Evolutionary conservation across 2,797 vertebrate species (phyloP), one percentile per base, ranked within the genome.

Genomic region (Alcedo quadribrachys): DNA sequence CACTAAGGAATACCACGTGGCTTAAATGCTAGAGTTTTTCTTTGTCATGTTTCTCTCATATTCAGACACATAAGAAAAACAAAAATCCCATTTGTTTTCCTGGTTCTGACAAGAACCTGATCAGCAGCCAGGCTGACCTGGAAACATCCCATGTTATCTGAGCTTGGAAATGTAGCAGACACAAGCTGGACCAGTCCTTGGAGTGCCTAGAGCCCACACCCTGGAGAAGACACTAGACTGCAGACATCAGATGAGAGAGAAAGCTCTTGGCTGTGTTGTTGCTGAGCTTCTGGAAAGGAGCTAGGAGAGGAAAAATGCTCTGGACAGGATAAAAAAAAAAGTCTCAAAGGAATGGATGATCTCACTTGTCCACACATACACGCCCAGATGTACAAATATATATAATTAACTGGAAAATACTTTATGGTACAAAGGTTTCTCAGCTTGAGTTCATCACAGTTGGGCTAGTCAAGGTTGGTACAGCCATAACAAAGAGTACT

Each of bases 351-450:
- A 93, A 93, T 78, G 86, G 91, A 95, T 96, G 96, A 96, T 93
- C 93, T 96, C 94, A 96, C 78, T 93, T 91, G 81, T 96, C 89
- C 87, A 92, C 81, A 92, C 61, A 85, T 54, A 94, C 95, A 90
- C 91, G 1, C 91, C 81, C 85, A 87, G 86, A 94, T 85, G 76
- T 91, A 90, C 76, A 95, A 96, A 96, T 94, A 93, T 87, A 94
- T 95, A 83, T 95, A 94, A 95, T 94, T 91, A 96, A 89, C 84
- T 94, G 90, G 84, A 91, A 95, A 94, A 94, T 87, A 93, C 50
- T 90, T 43, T 89, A 84, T 66, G 75, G 85, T 89, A 85, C 84
- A 95, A 91, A 94, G 85, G 78, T 87, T 95, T 94, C 71, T 90
- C 91, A 48, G 83, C 67, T 92, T 82, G 71, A 66, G 62, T 60